Conservation (phyloP, 2,113 vertebrate species). For the Todiramphus saurophagus region DNA sequence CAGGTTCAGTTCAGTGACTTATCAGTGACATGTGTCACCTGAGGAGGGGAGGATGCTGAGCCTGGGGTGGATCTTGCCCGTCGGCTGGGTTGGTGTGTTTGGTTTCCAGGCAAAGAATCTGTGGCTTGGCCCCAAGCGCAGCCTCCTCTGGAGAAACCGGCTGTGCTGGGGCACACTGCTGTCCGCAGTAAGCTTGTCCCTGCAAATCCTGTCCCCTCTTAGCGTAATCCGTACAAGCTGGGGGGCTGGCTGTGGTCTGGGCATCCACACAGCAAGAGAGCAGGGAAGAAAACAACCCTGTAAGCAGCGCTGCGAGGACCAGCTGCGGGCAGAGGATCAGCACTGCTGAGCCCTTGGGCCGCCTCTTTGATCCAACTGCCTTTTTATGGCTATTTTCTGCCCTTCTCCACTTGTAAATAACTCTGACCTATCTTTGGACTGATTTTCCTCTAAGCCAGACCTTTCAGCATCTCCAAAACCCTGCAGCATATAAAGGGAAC, state of each 20-base stretch:
- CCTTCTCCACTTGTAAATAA: neutral
- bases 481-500: neutral
- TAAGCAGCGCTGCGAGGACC: neutral
- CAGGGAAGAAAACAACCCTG: neutral
- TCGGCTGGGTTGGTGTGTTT: neutral
- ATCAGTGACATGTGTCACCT: rapidly evolving
- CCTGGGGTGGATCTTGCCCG: neutral
- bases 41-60: neutral
- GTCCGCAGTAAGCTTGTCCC: rapidly evolving
- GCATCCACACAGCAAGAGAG: neutral
- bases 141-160: neutral
- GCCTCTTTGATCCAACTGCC: neutral
- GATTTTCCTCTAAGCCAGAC: constrained; percentile 21
- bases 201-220: rapidly evolving
- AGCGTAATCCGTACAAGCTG: neutral
- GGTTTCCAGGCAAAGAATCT: neutral
- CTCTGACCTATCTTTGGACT: neutral
- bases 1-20: neutral
- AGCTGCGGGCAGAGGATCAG: neutral
- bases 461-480: neutral
- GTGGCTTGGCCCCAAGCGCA: neutral
- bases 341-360: neutral
- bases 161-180: neutral
- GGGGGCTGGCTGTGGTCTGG: neutral
- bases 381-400: constrained; percentile 10